Percentiles rank a stretch among this genome's conserved stretches.
phyloP scores from a whole-genome alignment of 2,888 invertebrate species.

The Chrysina gloriosa region DNA sequence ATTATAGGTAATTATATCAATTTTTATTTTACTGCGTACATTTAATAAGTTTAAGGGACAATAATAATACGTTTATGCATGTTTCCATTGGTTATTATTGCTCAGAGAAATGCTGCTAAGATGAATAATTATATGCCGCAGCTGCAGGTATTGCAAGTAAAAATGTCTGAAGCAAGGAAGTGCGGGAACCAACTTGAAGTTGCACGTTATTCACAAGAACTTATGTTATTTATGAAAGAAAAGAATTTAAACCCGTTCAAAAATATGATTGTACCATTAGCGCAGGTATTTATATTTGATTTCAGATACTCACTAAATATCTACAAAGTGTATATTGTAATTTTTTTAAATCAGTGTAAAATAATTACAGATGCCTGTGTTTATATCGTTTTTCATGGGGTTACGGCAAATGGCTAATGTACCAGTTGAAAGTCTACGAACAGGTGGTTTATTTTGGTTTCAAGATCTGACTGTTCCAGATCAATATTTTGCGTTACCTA shows the following conservation, averaged over 20 bases:
- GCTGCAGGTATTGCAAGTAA: slow-evolving; percentile 82
- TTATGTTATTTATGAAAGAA: slow-evolving; percentile 85
- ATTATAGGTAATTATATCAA: slow-evolving; percentile 69
- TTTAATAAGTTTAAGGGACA: slow-evolving; percentile 71
- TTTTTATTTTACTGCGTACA: not conserved
- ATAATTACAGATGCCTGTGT: slow-evolving; percentile 77
- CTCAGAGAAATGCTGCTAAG: slow-evolving; percentile 83
- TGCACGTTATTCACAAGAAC: slow-evolving; percentile 79
- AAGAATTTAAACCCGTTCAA: slow-evolving; percentile 85
- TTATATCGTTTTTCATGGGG: slow-evolving; percentile 92
- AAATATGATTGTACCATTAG: slow-evolving; percentile 80
- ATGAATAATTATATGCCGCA: slow-evolving; percentile 91
- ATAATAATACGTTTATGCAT: slow-evolving; percentile 77
- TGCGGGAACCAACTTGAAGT: slow-evolving; percentile 85
- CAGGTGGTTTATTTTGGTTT: slow-evolving; percentile 95
- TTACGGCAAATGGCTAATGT: slow-evolving; percentile 88
- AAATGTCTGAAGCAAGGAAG: slow-evolving; percentile 88
- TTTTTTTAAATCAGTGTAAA: slow-evolving; percentile 26
- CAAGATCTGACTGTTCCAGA: slow-evolving; percentile 90
- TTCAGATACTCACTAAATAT: not conserved
- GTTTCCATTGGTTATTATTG: slow-evolving; percentile 87
- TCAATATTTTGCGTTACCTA: slow-evolving; percentile 87
- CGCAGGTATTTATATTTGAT: slow-evolving; percentile 72
- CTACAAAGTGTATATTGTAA: too few species aligned
- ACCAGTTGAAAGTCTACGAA: slow-evolving; percentile 90